These are phyloP conservation scores for Raphicerus campestris DNA, from an alignment of 2,113 vertebrate genomes.

Conservation along the genomic window DNA sequence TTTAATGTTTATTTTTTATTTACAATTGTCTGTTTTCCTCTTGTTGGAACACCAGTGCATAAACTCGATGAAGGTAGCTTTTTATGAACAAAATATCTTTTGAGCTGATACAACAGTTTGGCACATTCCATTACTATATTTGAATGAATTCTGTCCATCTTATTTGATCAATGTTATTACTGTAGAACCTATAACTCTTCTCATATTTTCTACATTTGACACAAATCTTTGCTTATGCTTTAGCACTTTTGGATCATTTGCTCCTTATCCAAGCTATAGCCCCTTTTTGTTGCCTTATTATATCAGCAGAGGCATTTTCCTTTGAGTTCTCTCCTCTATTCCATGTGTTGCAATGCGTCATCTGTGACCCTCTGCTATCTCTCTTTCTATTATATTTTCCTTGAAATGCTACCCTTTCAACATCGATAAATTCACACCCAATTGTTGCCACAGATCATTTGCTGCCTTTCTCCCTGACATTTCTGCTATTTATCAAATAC, in stretches of 20 bases:
- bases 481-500: not conserved
- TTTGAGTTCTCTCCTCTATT: not conserved
- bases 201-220: not conserved
- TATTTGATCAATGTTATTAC: not conserved
- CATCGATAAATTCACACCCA: slow-evolving; percentile 50
- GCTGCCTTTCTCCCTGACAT: slow-evolving; percentile 49
- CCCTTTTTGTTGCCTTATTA: not conserved
- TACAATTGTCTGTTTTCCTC: rapidly evolving
- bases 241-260: not conserved
- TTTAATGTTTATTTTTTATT: not conserved
- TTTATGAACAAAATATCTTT: not conserved
- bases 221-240: not conserved
- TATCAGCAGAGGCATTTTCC: not conserved
- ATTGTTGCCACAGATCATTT: slow-evolving; percentile 59
- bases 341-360: not conserved
- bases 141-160: not conserved
- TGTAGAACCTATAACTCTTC: not conserved
- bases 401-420: slow-evolving; percentile 40
- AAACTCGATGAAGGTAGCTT: not conserved
- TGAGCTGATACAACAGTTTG: not conserved
- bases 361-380: not conserved
- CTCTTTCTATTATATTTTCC: slow-evolving; percentile 35
- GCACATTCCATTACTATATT: not conserved
- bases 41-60: not conserved
- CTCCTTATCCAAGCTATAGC: not conserved